phyloP scores from a whole-genome alignment of 2,797 vertebrate genomes.

The Ciconia nigra region DNA sequence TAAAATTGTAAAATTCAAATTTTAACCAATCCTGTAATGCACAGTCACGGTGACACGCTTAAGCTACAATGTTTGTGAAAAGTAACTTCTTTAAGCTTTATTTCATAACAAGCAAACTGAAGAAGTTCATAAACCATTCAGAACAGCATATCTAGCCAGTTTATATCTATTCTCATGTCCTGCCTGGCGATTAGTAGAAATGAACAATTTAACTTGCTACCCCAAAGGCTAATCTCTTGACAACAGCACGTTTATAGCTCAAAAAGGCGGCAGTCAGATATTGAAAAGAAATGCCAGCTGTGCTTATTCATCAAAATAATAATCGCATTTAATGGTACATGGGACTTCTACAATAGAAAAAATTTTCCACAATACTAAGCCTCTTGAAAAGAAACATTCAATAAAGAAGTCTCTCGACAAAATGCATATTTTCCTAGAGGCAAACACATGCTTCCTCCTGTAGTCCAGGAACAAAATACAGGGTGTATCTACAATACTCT shows the following conservation, averaged over 20 bases:
- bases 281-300: conserved; percentile 62
- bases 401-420: neutral
- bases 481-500: neutral
- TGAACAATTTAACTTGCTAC: conserved; percentile 43
- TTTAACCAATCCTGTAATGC: neutral
- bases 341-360: conserved; percentile 37
- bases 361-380: conserved; percentile 47
- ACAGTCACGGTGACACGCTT: fast-evolving
- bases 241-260: conserved; percentile 33
- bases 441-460: conserved; percentile 13
- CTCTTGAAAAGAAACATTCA: conserved; percentile 45
- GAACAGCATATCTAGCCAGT: neutral
- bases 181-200: neutral
- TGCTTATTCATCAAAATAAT: conserved; percentile 63
- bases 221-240: conserved; percentile 53
- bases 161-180: neutral
- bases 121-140: neutral
- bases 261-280: conserved; percentile 40
- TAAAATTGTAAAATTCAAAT: neutral
- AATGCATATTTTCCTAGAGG: conserved; percentile 20
- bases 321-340: conserved; percentile 61
- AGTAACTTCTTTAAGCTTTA: neutral
- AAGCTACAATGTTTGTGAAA: neutral
- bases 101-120: neutral
- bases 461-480: conserved; percentile 10